Percentiles rank a stretch among this genome's conserved stretches.
These are phyloP conservation scores for Reticulitermes lucifugus DNA, from an alignment of 2,888 invertebrate species.

Conservation along the genomic window DNA sequence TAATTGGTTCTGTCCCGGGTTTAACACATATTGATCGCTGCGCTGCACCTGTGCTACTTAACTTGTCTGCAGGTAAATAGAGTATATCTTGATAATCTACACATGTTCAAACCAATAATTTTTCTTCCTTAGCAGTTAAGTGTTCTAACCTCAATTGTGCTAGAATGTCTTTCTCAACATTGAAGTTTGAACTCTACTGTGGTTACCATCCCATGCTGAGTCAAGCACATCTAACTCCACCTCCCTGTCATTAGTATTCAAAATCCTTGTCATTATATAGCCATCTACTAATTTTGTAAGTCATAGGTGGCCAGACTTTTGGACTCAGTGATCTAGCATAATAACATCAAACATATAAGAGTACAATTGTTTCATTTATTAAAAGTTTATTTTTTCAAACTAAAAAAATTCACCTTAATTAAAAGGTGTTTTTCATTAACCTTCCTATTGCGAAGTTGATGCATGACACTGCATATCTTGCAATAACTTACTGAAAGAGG, in stretches of 20 bases:
- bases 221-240: neutral
- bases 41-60: neutral
- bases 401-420: no score
- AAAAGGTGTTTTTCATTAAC: no score
- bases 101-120: neutral
- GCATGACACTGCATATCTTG: no score
- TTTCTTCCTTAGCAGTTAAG: neutral
- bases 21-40: neutral
- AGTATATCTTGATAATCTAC: neutral
- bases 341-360: no score
- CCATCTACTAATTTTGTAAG: neutral
- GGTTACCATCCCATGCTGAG: neutral
- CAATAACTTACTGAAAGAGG: no score
- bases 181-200: neutral
- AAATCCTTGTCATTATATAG: neutral
- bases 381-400: no score
- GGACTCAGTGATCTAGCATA: no score
- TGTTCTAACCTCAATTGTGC: neutral
- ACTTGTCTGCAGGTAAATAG: neutral
- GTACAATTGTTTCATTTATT: no score
- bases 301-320: neutral
- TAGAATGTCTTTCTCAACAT: no score
- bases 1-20: neutral
- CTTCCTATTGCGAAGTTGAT: no score
- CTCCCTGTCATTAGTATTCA: neutral